Base-by-base conservation (phyloP, 2,113 vertebrate genomes). In the Pelusios castaneus region DNA sequence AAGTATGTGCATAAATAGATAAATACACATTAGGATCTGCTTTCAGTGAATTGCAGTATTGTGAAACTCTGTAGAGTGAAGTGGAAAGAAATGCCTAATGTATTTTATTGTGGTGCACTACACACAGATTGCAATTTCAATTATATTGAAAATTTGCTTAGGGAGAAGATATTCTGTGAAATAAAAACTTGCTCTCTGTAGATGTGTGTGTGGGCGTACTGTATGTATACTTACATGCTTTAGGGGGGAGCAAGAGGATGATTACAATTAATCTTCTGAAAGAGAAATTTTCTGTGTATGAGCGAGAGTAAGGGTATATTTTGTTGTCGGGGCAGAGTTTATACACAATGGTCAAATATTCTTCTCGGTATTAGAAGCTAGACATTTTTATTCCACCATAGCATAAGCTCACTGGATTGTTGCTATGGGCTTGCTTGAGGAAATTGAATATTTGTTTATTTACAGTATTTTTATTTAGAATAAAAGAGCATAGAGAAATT, bases 311-410 rank as follows among this genome's bases (percentile, higher is more conserved):
- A 58, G 55, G 80, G 60, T 0, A 0, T 58, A 51, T 49, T 77
- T 60, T 80, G 31, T 49, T 89, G 81, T n/a, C 10, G 82, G 55
- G 49, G 58, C 4, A 12, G 10, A 17, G 47, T 94, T 87, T 73
- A 8, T 51, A n/a, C 75, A 75, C 41, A 63, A 78, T 14, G 90
- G 41, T 31, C 89, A 3, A 2, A 2, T 12, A 80, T 67, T 54
- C 80, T 95, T 95, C 58, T 85, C 76, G 43, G 41, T 75, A 51
- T 47, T n/a, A 29, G 43, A 1, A 1, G 13, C 85, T 89, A 89
- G 51, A 93, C 95, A 91, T 54, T 95, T 93, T 85, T 80, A 89
- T 93, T 94, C 94, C 60, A 70, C 75, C 75, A 4, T 31, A 80
- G 17, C 31, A 63, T 92, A 80, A 95, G 58, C 75, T 77, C 27